Conservation (phyloP, 2,888 invertebrate species). For the Amiota communis region DNA sequence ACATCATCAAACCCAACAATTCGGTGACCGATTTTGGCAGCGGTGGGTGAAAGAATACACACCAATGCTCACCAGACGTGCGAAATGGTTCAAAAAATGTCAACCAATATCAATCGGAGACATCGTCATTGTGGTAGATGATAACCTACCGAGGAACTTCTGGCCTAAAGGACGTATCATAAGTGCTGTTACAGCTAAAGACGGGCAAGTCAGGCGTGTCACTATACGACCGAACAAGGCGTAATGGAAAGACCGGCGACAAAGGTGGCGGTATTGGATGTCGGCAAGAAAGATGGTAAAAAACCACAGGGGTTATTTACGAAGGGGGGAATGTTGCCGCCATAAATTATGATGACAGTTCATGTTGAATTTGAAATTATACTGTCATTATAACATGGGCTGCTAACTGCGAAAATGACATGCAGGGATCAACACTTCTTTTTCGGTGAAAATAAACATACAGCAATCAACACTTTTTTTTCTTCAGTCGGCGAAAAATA, state of each 20-base stretch:
- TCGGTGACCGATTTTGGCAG: background rate
- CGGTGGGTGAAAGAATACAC: background rate
- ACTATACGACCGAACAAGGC: too few species aligned
- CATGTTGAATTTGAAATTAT: background rate
- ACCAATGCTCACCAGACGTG: background rate
- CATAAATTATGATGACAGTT: background rate
- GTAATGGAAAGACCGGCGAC: background rate
- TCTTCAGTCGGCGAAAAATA: too few species aligned
- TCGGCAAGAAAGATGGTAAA: conserved; percentile 1
- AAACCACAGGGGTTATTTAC: too few species aligned
- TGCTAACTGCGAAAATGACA: too few species aligned
- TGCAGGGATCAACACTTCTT: too few species aligned
- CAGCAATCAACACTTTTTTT: too few species aligned
- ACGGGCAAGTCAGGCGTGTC: too few species aligned
- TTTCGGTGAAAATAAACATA: too few species aligned
- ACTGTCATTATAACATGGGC: background rate
- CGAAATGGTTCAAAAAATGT: background rate
- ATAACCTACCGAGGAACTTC: too few species aligned
- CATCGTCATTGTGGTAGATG: too few species aligned
- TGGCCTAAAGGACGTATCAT: too few species aligned
- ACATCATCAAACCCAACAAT: background rate
- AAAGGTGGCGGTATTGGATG: background rate
- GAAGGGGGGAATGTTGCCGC: conserved; percentile 1
- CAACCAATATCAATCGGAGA: background rate
- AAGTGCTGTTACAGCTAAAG: too few species aligned